Evolutionary conservation across 2,113 vertebrate genomes (phyloP), one percentile per base, ranked within the genome.

Genomic region (Passerina amoena): DNA sequence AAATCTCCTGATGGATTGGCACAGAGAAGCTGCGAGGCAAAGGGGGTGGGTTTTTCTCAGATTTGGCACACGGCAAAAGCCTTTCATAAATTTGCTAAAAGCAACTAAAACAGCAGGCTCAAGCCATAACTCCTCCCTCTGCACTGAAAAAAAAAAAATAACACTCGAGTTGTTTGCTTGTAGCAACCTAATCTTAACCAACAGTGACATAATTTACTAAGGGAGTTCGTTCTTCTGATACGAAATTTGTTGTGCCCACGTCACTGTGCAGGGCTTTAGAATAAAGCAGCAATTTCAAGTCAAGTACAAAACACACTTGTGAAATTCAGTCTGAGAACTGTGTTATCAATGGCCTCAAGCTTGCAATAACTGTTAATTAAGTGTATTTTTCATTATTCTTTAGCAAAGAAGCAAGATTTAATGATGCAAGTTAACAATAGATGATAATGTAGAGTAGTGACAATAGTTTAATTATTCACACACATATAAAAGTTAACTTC

Each of bases 391-490:
- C 98, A 98, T 98, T 98, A 98, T 98, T 98, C 98, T 97, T 97
- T 94, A 96, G 98, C 96, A 98, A 98, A 97, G 98, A 98, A 97
- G 97, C 96, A 98, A 97, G 97, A 98, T 98, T 98, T 98, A 98
- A 97, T 97, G 98, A 98, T 98, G 97, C 97, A 98, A 97, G 96
- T 97, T 98, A 98, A 98, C 98, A 98, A 98, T 98, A 98, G 98
- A 97, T 96, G 97, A 97, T 98, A 98, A 98, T 98, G 98, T 97
- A 97, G 97, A 97, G 98, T 98, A 95, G 94, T 98, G 98, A 98
- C 98, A 98, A 98, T 98, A 97, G 97, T 98, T 98, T 98, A 98
- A 98, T 98, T 98, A 98, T 98, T 98, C 98, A 97, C 97, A 97
- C 96, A 91, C 96, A 97, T 42, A 97, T 97, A 98, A 97, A 98